Evolutionary conservation across 2,113 vertebrate genomes (phyloP), one percentile per base, ranked within the genome.

Genomic region (Butastur rufipennis): DNA sequence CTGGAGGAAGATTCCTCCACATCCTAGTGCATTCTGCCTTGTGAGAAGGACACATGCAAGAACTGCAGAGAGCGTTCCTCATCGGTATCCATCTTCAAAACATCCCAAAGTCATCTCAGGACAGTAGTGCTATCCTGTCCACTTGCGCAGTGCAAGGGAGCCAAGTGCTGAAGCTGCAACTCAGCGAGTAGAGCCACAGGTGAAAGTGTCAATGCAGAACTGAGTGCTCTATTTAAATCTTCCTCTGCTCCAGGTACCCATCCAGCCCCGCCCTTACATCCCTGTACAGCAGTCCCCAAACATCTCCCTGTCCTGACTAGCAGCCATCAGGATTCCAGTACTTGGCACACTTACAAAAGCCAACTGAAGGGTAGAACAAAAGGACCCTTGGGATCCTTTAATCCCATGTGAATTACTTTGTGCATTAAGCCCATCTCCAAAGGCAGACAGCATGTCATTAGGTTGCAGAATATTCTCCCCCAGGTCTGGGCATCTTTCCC

Each of bases 91-190:
- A n/a, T 59, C 59, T 84, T 50, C 11, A 8, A 80, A 80, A 77
- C 13, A 73, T 62, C 74, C 42, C 43, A 4, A 3, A 93, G 93
- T 94, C 94, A 93, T 70, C 77, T 95, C 94, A 79, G 89, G 91
- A 91, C 86, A 91, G 65, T 0, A 29, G 29, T 40, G 61, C 65
- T 87, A 32, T 32, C 65, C 94, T 68, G 89, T 79, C 84, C 78
- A 63, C 83, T 95, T 89, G 81, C 14, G 21, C 89, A 96, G 70
- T 38, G 73, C 0, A 0, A 91, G 70, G 58, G 21, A 56, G 93
- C 95, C 95, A 97, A 94, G 47, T 94, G 94, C 96, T 96, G 93
- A 96, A 94, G 70, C 84, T 94, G 95, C 95, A 95, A 38, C 48
- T 94, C 68, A 11, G 22, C 0, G 0, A 73, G 62, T 5, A 61